phyloP scores from a whole-genome alignment of 2,888 invertebrate genomes.

The Tetragonula carbonaria region DNA sequence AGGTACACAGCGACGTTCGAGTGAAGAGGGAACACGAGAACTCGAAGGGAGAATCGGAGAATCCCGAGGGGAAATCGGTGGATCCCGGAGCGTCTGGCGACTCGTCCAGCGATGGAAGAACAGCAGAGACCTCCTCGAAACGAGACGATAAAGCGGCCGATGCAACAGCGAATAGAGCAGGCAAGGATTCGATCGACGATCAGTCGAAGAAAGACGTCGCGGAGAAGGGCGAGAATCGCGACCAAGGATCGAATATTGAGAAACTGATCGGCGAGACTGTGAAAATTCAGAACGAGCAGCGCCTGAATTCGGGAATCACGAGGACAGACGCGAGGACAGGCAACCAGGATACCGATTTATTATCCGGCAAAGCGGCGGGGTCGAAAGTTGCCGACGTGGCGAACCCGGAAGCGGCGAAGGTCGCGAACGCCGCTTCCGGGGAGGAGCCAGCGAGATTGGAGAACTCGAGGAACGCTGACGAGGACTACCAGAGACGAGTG shows the following conservation, averaged over 20 bases:
- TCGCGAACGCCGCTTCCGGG: too few species aligned
- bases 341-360: neutral
- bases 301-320: neutral
- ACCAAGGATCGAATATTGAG: neutral
- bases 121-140: neutral
- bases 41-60: neutral
- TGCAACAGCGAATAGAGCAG: neutral
- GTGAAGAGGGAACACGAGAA: conserved; percentile 53
- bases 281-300: neutral
- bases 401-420: too few species aligned
- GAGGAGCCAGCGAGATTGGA: neutral
- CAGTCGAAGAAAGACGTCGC: conserved; percentile 27
- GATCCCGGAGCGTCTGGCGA: neutral
- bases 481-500: conserved; percentile 68
- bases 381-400: too few species aligned
- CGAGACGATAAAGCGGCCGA: neutral
- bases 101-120: neutral
- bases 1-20: conserved; percentile 34
- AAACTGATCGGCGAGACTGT: neutral
- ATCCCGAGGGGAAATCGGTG: neutral
- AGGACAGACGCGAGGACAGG: neutral
- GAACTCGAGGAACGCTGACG: conserved; percentile 28
- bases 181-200: neutral
- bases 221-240: neutral
- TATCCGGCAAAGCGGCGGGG: neutral